A percentile compares a stretch with the other conserved stretches of the same genome.
phyloP scores from a whole-genome alignment of 2,888 invertebrate genomes.

The Ellobium chinense region DNA sequence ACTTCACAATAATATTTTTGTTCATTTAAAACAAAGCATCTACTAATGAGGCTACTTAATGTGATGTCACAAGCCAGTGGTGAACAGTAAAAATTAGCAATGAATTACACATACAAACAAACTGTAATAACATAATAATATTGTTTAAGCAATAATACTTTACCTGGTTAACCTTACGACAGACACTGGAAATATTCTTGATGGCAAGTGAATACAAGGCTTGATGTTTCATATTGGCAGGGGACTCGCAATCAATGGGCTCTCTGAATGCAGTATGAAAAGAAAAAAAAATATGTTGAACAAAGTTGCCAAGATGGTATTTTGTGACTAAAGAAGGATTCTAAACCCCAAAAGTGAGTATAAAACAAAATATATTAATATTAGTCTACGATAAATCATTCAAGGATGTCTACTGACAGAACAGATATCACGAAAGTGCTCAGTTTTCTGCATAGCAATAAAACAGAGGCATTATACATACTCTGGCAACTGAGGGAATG shows the following conservation, averaged over 20 bases:
- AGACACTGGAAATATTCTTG: constrained; percentile 82
- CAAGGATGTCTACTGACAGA: too few species aligned
- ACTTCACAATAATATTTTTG: too few species aligned
- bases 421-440: too few species aligned
- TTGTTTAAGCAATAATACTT: too few species aligned
- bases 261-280: background rate
- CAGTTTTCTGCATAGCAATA: too few species aligned
- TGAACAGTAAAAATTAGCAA: background rate
- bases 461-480: too few species aligned
- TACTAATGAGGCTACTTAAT: too few species aligned
- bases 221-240: constrained; percentile 56
- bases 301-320: background rate
- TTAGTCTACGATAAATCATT: too few species aligned
- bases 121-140: too few species aligned
- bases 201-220: constrained; percentile 79
- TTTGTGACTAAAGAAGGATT: background rate
- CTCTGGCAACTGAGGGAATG: too few species aligned
- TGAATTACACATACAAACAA: too few species aligned
- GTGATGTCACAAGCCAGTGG: background rate
- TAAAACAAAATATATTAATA: background rate
- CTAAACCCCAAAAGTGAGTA: background rate
- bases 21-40: too few species aligned
- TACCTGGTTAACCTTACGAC: constrained; percentile 84
- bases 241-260: constrained; percentile 11
- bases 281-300: background rate